Evolutionary conservation across 2,888 invertebrate genomes (phyloP).

Genomic region (Phalera bucephala): DNA sequence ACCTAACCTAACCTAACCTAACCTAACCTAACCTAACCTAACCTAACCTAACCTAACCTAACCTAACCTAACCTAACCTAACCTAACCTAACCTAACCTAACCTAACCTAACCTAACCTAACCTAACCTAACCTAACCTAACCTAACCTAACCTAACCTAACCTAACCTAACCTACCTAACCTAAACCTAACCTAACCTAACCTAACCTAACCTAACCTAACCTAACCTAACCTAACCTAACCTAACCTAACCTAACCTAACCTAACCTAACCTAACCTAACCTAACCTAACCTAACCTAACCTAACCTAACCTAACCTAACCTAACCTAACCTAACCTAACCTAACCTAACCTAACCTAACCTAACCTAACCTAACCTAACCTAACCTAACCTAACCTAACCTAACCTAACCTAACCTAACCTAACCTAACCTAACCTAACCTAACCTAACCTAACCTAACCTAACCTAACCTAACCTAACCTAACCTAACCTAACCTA

Average conservation of each 20-base stretch:
- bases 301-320: slow-evolving; percentile 32
- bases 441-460: slow-evolving; percentile 33
- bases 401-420: slow-evolving; percentile 29
- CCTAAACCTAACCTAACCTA: slow-evolving; percentile 12
- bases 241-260: slow-evolving; percentile 29
- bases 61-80: slow-evolving; percentile 18
- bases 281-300: slow-evolving; percentile 32
- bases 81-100: slow-evolving; percentile 22
- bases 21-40: too few relatives aligned
- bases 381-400: too few relatives aligned
- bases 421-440: slow-evolving; percentile 32
- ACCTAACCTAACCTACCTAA: slow-evolving; percentile 12
- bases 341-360: slow-evolving; percentile 31
- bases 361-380: slow-evolving; percentile 26
- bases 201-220: slow-evolving; percentile 10
- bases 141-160: slow-evolving; percentile 11
- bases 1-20: too few relatives aligned
- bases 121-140: slow-evolving; percentile 13
- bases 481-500: slow-evolving; percentile 33
- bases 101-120: slow-evolving; percentile 23
- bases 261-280: slow-evolving; percentile 30
- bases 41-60: slow-evolving; percentile 15
- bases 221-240: slow-evolving; percentile 28
- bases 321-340: slow-evolving; percentile 35
- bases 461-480: slow-evolving; percentile 33